phyloP scores from a whole-genome alignment of 2,797 vertebrate genomes.

The Brachymystax lenok region DNA sequence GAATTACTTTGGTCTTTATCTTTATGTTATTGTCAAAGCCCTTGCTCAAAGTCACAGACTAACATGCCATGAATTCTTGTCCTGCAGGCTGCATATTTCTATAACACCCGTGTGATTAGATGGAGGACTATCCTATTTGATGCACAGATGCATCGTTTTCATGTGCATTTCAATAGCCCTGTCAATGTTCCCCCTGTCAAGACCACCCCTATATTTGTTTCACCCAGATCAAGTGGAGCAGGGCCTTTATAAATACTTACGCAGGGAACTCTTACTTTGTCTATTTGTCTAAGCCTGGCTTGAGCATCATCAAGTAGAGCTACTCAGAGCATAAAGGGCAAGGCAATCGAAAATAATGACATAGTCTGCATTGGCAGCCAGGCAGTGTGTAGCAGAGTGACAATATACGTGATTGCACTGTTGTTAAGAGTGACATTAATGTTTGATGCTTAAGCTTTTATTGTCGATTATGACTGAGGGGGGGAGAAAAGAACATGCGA shows the following conservation, averaged over 20 bases:
- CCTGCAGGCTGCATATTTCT: neutral
- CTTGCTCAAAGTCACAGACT: neutral
- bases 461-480: conserved; percentile 10
- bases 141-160: neutral
- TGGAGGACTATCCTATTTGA: neutral
- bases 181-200: neutral
- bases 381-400: neutral
- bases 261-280: neutral
- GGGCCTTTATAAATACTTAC: conserved; percentile 2
- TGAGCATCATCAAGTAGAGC: neutral
- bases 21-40: conserved; percentile 22
- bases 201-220: neutral
- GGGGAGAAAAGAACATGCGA: conserved; percentile 21
- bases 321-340: neutral
- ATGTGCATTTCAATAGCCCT: neutral
- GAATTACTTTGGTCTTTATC: conserved; percentile 21
- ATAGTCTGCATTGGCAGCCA: conserved; percentile 4
- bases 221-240: conserved; percentile 3
- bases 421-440: conserved; percentile 12
- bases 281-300: conserved; percentile 6
- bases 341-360: conserved; percentile 10
- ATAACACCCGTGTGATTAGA: neutral
- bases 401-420: conserved; percentile 7
- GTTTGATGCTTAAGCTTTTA: conserved; percentile 23
- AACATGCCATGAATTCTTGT: neutral